A percentile compares a stretch with the other conserved stretches of the same genome.
Evolutionary conservation across 1,140 invertebrate genomes (phyloP).

Genomic region (Apis dorsata): DNA sequence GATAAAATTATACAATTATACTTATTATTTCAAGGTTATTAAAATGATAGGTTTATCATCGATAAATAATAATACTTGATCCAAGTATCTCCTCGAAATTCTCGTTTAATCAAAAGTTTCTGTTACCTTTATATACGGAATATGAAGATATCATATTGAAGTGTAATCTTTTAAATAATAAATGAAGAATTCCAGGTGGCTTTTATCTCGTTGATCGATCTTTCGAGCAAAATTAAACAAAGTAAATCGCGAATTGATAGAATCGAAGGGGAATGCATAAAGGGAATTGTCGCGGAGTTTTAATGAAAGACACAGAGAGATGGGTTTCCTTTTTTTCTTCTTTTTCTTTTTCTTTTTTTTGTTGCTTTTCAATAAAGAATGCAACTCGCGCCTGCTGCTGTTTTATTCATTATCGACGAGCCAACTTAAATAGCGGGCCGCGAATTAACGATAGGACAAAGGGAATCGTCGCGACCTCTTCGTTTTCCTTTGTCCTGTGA

Average conservation of each 20-base stretch:
- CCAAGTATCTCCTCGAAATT: too few relatives aligned
- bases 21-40: too few relatives aligned
- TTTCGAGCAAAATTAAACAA: not conserved
- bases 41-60: too few relatives aligned
- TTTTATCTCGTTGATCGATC: not conserved
- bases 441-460: slow-evolving; percentile 14
- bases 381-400: slow-evolving; percentile 15
- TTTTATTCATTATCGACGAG: slow-evolving; percentile 27
- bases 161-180: not conserved
- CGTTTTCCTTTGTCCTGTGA: slow-evolving; percentile 1
- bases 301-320: slow-evolving; percentile 5
- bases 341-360: too few relatives aligned
- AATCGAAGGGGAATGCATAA: too few relatives aligned
- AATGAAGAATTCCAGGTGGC: not conserved
- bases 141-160: not conserved
- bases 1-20: too few relatives aligned
- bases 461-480: not conserved
- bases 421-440: slow-evolving; percentile 5
- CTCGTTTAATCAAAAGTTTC: not conserved
- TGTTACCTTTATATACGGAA: not conserved
- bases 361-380: not conserved
- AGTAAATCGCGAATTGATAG: not conserved
- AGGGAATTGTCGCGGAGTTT: not conserved
- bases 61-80: too few relatives aligned
- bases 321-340: not conserved